Evolutionary conservation across 2,888 invertebrate species (phyloP), one percentile per base, ranked within the genome.

Genomic region (Philonicus albiceps): DNA sequence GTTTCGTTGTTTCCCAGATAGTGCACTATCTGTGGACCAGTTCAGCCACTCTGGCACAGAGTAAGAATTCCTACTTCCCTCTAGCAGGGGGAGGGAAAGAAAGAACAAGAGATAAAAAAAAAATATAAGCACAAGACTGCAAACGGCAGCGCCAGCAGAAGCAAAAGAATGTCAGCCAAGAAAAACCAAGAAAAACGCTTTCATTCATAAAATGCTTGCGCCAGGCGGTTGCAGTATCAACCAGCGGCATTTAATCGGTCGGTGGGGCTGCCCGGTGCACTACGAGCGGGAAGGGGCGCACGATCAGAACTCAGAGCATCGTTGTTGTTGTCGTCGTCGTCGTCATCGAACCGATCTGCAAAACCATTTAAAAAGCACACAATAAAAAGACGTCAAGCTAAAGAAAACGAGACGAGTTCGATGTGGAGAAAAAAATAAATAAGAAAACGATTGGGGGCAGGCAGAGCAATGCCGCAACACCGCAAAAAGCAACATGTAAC

Each of bases 141-240:
- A 64, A 22, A 22, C 22, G 2, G 64, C 64, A 84, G 8, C 34
- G 30, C 31, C 30, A 83, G 16, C 40, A 64, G 72, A 83, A 83
- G 31, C 22, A 72, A 64, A 72, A 34, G 22, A 37, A 73, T 27
- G 27, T 13, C 84, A 43, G 84, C 8, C 22, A 37, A 34, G 73
- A 40, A 37, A 64, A 64, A 27, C 40, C 40, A 73, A 73, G 84
- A 73, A 84, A 84, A 84, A 72, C 84, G 72, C 31, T 72, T 84
- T 84, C 84, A 84, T 84, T 84, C 84, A 84, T 84, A 84, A 84
- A 84, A 84, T 84, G 73, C 40, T 84, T 84, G 84, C 73, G 84
- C 84, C 72, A 73, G 73, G 19, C 34, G n/a, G 81, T 27, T 5
- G 43, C 78, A 78, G 53, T 43, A 49, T n/a, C n/a, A n/a, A n/a